Evolutionary conservation across 2,113 vertebrate species (phyloP), one percentile per base, ranked within the genome.

Genomic region (Hystrix brachyura): DNA sequence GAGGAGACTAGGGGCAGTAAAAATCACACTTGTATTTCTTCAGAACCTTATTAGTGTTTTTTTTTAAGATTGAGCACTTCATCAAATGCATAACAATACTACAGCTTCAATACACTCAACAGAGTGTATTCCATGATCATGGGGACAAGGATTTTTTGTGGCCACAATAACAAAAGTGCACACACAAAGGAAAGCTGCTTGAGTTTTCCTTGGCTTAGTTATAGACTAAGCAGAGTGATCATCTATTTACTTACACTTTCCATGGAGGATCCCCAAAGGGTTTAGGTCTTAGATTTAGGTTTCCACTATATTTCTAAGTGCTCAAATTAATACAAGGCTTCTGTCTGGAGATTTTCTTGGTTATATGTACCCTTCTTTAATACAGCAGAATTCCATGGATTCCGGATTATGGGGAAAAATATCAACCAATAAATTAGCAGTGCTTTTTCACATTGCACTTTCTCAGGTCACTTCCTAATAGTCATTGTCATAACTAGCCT

Each of bases 301-400:
- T 94, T 93, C 74, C 86, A 83, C 57, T 78, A 23, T n/a, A 62
- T 87, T 94, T 85, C 81, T 53, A 94, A 92, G 79, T 87, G 67
- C 17, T 83, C 72, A 87, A 92, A 12, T 51, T 91, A 88, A 85
- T 10, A 92, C 67, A 78, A 78, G 23, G 19, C 27, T 93, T 85
- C 55, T 82, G 87, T 19, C 10, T 95, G 60, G 15, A 94, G 94
- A 92, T 74, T 69, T 34, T 94, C 62, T n/a, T 80, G 3, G 14
- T 91, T 76, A 62, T 46, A 96, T 34, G 93, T 67, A 17, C 32
- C 34, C 43, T 57, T 67, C 74, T 90, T 94, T 71, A 91, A 89
- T 57, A 87, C 59, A 72, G 48, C 12, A 88, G 11, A 91, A 74
- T 89, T 86, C 27, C 34, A 84, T 76, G 64, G 71, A n/a, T 67